These are phyloP conservation scores for Clivina fossor DNA, from an alignment of 2,888 invertebrate species.

Conservation along the genomic window DNA sequence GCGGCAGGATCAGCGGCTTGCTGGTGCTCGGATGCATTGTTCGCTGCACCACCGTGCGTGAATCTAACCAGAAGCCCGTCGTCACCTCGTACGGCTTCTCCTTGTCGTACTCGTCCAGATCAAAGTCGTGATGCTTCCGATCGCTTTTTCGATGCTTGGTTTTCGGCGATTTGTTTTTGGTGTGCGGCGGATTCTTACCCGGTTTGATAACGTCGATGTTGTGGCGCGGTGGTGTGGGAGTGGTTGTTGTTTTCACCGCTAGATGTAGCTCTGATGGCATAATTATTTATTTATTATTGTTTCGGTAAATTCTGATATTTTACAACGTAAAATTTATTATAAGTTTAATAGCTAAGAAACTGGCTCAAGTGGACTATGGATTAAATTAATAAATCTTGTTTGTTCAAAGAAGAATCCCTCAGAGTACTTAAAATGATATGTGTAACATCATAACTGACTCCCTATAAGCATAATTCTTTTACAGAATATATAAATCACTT, in stretches of 20 bases:
- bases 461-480: too few relatives aligned
- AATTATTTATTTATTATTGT: too few relatives aligned
- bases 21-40: slow-evolving; percentile 46
- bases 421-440: too few relatives aligned
- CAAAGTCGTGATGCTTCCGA: slow-evolving; percentile 36
- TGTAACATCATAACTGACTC: too few relatives aligned
- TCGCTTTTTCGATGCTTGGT: slow-evolving; percentile 46
- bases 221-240: slow-evolving; percentile 49
- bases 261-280: slow-evolving; percentile 49
- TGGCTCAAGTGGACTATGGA: too few relatives aligned
- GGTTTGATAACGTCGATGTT: slow-evolving; percentile 48
- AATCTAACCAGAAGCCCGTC: slow-evolving; percentile 45
- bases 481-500: too few relatives aligned
- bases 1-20: slow-evolving; percentile 46
- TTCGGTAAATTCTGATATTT: too few relatives aligned
- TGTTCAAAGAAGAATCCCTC: too few relatives aligned
- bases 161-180: slow-evolving; percentile 40
- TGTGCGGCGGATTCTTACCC: slow-evolving; percentile 46
- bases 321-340: too few relatives aligned
- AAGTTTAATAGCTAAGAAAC: too few relatives aligned
- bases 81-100: slow-evolving; percentile 46
- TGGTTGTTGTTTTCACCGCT: slow-evolving; percentile 51
- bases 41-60: slow-evolving; percentile 44
- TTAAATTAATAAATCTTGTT: too few relatives aligned
- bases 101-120: slow-evolving; percentile 46